A percentile compares a stretch with the other conserved stretches of the same genome.
phyloP scores from a whole-genome alignment of 1,140 invertebrate species.

The Nylanderia fulva region DNA sequence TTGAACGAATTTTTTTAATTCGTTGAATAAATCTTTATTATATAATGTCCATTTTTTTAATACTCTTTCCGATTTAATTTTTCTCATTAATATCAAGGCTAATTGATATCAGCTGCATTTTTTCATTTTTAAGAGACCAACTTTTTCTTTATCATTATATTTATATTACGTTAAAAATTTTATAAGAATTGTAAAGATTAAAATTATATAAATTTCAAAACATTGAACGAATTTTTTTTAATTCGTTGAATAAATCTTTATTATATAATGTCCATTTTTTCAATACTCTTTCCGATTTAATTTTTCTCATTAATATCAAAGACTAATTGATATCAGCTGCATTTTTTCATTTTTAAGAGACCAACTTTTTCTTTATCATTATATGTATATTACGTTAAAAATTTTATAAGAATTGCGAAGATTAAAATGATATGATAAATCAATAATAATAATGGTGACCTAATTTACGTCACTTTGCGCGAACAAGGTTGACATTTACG shows the following conservation, averaged over 20 bases:
- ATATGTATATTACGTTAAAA: background rate
- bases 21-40: no score
- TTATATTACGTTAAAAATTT: no score
- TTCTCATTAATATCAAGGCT: no score
- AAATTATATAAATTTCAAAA: slow-evolving; percentile 1
- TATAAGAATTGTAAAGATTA: no score
- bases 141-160: no score
- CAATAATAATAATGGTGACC: slow-evolving; percentile 21
- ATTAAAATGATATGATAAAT: background rate
- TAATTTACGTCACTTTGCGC: slow-evolving; percentile 10
- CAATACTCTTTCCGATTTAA: no score
- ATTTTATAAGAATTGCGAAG: background rate
- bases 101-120: no score
- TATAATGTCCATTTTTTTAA: no score
- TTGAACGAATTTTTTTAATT: no score
- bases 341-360: background rate
- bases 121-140: no score
- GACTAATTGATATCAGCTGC: background rate
- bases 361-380: background rate
- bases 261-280: background rate
- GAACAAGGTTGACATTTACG: slow-evolving; percentile 10
- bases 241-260: background rate
- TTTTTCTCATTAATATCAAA: no score
- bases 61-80: no score
- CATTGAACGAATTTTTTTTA: background rate